Conservation (phyloP, 2,113 vertebrate genomes). For the Siniperca chuatsi region DNA sequence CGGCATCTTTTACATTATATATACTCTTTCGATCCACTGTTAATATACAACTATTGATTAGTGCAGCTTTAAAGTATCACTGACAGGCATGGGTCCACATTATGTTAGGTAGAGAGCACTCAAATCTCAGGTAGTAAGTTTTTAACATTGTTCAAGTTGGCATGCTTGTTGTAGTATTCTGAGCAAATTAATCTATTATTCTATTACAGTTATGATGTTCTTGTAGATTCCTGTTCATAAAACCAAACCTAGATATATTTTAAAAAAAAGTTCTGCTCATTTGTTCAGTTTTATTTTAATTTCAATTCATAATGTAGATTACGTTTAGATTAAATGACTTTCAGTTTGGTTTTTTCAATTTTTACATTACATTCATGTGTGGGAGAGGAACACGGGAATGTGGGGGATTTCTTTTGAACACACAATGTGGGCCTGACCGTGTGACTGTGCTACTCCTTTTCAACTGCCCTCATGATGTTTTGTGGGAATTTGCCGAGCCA, state of each 20-base stretch:
- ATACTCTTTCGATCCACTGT: not conserved
- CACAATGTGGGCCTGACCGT: constrained; percentile 56
- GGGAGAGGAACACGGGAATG: constrained; percentile 21
- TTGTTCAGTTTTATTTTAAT: not conserved
- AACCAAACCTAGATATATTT: not conserved
- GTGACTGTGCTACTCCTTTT: constrained; percentile 51
- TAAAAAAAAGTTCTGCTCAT: not conserved
- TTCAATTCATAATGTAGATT: not conserved
- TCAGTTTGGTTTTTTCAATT: not conserved
- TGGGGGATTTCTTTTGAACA: constrained; percentile 32
- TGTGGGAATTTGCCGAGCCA: constrained; percentile 58
- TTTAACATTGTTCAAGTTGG: not conserved
- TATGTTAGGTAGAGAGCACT: not conserved
- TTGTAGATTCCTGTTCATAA: not conserved
- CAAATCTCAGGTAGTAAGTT: not conserved
- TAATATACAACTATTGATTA: not conserved
- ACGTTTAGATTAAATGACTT: not conserved
- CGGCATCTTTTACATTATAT: not conserved
- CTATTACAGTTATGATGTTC: not conserved
- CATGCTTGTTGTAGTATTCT: not conserved
- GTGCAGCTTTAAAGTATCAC: not conserved
- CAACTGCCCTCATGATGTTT: constrained; percentile 63
- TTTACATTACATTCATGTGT: constrained; percentile 14
- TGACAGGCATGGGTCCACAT: not conserved
- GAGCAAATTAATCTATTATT: not conserved